These are phyloP conservation scores for Champsocephalus gunnari DNA, from an alignment of 2,797 vertebrate species.

Conservation along the genomic window DNA sequence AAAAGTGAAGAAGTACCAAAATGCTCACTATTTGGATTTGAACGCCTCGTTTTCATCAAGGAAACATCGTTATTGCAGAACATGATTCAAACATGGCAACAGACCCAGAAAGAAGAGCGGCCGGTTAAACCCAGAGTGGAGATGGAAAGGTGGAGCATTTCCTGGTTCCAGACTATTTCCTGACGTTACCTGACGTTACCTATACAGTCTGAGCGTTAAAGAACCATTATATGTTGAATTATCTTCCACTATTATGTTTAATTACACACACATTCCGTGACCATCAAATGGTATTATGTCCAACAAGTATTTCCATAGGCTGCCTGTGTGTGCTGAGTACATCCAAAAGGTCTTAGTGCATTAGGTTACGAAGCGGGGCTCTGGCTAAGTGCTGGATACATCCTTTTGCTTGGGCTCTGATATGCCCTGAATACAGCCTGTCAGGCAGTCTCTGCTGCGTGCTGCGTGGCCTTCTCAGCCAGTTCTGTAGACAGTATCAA, in stretches of 20 bases:
- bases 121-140: too few species aligned
- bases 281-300: neutral
- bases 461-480: neutral
- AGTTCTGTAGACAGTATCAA: neutral
- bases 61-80: neutral
- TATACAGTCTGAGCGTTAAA: neutral
- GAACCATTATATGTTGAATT: neutral
- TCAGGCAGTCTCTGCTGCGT: neutral
- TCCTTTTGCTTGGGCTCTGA: too few species aligned
- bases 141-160: neutral
- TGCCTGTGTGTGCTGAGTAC: constrained; percentile 1
- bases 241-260: neutral
- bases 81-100: too few species aligned
- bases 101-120: too few species aligned
- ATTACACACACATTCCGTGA: neutral
- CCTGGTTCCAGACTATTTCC: neutral
- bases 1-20: neutral
- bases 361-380: too few species aligned
- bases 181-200: neutral
- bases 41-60: neutral
- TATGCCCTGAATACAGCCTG: too few species aligned
- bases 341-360: constrained; percentile 14
- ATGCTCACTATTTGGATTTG: neutral
- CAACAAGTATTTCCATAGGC: neutral
- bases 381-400: too few species aligned